Percentiles rank a stretch among this genome's conserved stretches.
Conservation (phyloP, 2,113 vertebrate genomes). For the Petroica traversi region DNA sequence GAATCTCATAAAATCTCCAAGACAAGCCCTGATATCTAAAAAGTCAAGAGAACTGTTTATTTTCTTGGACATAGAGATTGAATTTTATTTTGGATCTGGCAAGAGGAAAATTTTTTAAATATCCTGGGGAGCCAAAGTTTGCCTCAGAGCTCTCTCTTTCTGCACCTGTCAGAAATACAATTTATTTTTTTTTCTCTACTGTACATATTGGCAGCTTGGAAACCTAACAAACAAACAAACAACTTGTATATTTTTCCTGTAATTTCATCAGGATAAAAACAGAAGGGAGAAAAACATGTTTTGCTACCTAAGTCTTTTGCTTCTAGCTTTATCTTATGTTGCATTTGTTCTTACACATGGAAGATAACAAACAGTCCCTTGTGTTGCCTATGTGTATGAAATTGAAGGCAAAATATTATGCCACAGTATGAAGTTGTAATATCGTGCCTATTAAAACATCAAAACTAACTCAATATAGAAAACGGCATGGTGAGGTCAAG, state of each 20-base stretch:
- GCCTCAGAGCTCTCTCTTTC: conserved; percentile 39
- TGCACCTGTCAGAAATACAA: conserved; percentile 56
- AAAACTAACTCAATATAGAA: conserved; percentile 41
- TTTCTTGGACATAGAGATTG: conserved; percentile 38
- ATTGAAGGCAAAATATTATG: conserved; percentile 53
- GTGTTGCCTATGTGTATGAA: background rate
- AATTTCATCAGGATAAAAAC: conserved; percentile 20
- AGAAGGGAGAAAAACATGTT: conserved; percentile 27
- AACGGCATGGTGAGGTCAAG: conserved; percentile 18
- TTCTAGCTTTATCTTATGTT: conserved; percentile 2
- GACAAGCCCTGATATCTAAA: background rate
- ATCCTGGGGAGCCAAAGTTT: conserved; percentile 7
- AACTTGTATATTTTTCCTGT: conserved; percentile 38
- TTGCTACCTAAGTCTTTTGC: conserved; percentile 13
- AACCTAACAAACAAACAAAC: conserved; percentile 56
- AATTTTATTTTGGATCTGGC: conserved; percentile 54
- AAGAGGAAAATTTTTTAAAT: conserved; percentile 27
- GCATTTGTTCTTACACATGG: background rate
- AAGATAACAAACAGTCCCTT: conserved; percentile 34
- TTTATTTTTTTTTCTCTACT: conserved; percentile 18
- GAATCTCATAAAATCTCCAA: background rate
- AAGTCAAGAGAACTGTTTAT: conserved; percentile 30
- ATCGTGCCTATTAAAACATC: conserved; percentile 30
- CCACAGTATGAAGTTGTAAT: conserved; percentile 30
- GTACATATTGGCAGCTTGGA: conserved; percentile 55